A percentile compares a stretch with the other conserved stretches of the same genome.
These are phyloP conservation scores for Phalacrocorax aristotelis DNA, from an alignment of 2,113 vertebrate species.

Conservation along the genomic window DNA sequence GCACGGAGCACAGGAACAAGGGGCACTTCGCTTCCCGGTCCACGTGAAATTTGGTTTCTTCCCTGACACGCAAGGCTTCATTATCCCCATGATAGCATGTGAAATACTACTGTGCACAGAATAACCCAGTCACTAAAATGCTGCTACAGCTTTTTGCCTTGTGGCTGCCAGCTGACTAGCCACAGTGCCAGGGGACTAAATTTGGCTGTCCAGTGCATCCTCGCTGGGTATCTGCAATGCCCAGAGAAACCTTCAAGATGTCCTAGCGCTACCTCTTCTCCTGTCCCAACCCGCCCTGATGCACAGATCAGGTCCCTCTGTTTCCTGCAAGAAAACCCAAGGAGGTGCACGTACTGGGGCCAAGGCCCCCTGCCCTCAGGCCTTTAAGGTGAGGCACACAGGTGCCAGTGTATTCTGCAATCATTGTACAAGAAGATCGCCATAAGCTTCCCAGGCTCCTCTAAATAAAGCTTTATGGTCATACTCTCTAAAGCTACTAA, in stretches of 20 bases:
- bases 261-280: background rate
- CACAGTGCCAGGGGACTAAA: rapidly evolving
- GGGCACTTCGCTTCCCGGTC: background rate
- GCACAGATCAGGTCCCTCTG: no score
- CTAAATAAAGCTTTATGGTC: background rate
- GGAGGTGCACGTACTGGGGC: no score
- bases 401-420: rapidly evolving
- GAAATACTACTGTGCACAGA: rapidly evolving
- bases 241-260: background rate
- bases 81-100: background rate
- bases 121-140: no score
- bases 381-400: rapidly evolving
- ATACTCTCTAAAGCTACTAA: background rate
- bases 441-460: background rate
- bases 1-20: background rate
- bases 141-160: background rate
- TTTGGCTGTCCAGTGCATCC: background rate
- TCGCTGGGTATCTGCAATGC: no score
- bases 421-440: rapidly evolving
- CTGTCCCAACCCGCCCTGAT: rapidly evolving
- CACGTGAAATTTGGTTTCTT: background rate
- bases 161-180: background rate
- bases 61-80: background rate
- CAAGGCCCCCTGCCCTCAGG: background rate
- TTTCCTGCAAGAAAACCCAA: background rate